Base-by-base conservation (phyloP, 1,140 invertebrate genomes). In the Ephestia elutella region DNA sequence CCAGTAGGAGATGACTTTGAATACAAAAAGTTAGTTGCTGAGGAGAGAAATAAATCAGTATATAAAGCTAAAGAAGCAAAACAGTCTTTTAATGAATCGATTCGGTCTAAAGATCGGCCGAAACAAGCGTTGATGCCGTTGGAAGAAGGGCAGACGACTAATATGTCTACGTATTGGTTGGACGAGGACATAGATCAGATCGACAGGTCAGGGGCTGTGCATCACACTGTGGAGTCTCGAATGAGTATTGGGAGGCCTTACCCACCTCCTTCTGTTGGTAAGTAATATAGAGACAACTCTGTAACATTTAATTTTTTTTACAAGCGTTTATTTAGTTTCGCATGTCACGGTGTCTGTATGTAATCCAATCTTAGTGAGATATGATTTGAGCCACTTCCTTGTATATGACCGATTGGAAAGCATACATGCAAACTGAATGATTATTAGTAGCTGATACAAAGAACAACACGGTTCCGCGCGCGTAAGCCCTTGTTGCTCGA, bases 181-280 rank as follows among this genome's bases (percentile, higher is more conserved):
- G 58, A 61, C n/a, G 66, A 73, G 4, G 73, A 73, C 1, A 38
- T 70, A 11, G 70, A 64, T 2, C 65, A 71, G n/a, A 44, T 77
- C 9, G 84, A 87, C 59, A 62, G 84, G 2, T 87, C 84, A 0
- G 84, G 84, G 0, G 84, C 84, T 0, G 48, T 64, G 10, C 81
- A 83, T 44, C 81, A 83, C 60, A 62, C 58, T 1, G 59, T 76
- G 0, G 77, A 80, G 57, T 80, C 83, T 0, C 63, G 81, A 0
- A 62, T 67, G 5, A 82, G 76, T 56, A 58, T 49, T 56, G 57
- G 10, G 59, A 66, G 18, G 48, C 68, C 21, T 0, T 71, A 66
- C 10, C 79, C 83, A 11, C 83, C 83, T 18, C 76, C 80, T 8
- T 80, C 82, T 50, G 80, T 80, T 17, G 83, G 83, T 86, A 49